A percentile compares a stretch with the other conserved stretches of the same genome.
These are phyloP conservation scores for Solenopsis invicta DNA, from an alignment of 1,140 invertebrate genomes.

Conservation along the genomic window DNA sequence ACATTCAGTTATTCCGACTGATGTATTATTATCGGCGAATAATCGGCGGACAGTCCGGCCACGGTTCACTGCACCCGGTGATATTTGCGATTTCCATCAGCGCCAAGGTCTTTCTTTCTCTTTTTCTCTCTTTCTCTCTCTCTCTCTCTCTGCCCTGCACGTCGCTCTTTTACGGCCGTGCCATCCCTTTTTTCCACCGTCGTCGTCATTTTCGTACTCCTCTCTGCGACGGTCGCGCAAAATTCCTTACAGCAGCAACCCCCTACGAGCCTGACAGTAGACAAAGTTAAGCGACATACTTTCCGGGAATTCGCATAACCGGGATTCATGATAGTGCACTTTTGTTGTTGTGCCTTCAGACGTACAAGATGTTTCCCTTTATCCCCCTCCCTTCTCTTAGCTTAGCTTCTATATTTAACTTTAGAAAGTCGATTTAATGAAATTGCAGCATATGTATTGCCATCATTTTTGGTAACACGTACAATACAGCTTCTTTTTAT, in stretches of 20 bases:
- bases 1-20: constrained; percentile 69
- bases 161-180: constrained; percentile 14
- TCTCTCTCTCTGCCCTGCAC: neutral
- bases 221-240: constrained; percentile 21
- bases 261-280: constrained; percentile 44
- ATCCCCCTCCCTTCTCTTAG: neutral
- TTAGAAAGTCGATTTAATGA: constrained; percentile 24
- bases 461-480: neutral
- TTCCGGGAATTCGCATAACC: constrained; percentile 35
- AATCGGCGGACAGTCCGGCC: constrained; percentile 47
- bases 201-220: constrained; percentile 15
- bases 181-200: neutral
- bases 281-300: constrained; percentile 52
- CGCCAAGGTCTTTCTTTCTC: constrained; percentile 1
- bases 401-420: constrained; percentile 20
- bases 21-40: constrained; percentile 69
- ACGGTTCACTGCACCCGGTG: constrained; percentile 45
- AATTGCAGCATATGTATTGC: neutral
- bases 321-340: constrained; percentile 41
- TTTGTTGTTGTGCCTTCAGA: constrained; percentile 37
- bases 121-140: neutral
- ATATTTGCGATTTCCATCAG: constrained; percentile 57
- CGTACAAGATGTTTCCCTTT: neutral
- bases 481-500: neutral
- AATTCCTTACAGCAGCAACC: constrained; percentile 46